These are phyloP conservation scores for Bombus polaris DNA, from an alignment of 1,140 invertebrate genomes.

Conservation along the genomic window DNA sequence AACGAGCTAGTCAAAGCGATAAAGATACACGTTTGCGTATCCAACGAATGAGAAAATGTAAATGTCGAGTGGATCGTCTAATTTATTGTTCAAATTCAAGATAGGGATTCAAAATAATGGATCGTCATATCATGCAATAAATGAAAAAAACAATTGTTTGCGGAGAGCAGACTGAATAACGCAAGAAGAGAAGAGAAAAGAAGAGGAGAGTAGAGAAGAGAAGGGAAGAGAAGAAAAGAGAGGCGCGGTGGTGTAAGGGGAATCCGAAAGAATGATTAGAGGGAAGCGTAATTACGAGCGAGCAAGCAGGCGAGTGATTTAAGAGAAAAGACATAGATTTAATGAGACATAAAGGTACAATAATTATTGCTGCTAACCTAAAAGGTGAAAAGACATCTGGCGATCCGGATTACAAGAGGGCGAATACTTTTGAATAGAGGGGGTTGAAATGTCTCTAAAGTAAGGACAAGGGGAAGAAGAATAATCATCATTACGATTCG, in stretches of 20 bases:
- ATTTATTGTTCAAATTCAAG: neutral
- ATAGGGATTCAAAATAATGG: neutral
- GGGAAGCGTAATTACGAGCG: constrained; percentile 23
- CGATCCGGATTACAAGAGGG: neutral
- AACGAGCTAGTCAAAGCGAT: no score
- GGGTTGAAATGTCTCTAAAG: neutral
- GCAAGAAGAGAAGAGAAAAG: neutral
- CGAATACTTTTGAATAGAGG: neutral
- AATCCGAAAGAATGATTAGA: constrained; percentile 23
- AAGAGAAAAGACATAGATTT: constrained; percentile 32
- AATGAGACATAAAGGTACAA: constrained; percentile 27
- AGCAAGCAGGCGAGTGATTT: constrained; percentile 30
- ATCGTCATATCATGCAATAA: neutral
- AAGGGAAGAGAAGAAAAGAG: neutral
- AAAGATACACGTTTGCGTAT: neutral
- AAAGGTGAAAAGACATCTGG: constrained; percentile 19
- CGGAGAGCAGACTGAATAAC: neutral
- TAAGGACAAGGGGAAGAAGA: neutral
- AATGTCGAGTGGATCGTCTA: neutral
- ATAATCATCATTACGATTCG: neutral
- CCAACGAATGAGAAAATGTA: neutral
- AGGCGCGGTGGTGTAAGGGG: neutral
- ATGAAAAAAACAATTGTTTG: constrained; percentile 13
- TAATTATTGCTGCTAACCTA: constrained; percentile 24
- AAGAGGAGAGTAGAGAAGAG: neutral